These are phyloP conservation scores for Dynastes grantii DNA, from an alignment of 2,888 invertebrate species.

Conservation along the genomic window DNA sequence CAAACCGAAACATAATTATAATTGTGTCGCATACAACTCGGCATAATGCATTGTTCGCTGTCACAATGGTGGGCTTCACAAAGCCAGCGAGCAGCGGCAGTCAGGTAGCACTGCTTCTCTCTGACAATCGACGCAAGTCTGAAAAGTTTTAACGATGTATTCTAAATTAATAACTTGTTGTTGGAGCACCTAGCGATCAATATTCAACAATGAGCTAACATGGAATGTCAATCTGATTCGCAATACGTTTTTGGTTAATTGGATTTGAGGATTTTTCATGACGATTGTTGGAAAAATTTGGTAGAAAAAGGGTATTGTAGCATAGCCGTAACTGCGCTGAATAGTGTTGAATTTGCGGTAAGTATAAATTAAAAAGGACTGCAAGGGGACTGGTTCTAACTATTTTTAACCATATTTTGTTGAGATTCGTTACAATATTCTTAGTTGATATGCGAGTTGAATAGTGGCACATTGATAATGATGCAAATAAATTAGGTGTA, in stretches of 20 bases:
- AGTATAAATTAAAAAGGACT: neutral
- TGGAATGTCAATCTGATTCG: conserved; percentile 51
- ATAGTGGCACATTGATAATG: neutral
- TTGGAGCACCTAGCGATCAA: conserved; percentile 67
- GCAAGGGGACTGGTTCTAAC: neutral
- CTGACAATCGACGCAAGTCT: conserved; percentile 69
- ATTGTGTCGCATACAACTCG: conserved; percentile 69
- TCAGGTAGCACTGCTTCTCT: conserved; percentile 68
- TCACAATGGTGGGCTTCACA: conserved; percentile 66
- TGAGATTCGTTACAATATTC: neutral
- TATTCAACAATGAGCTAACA: conserved; percentile 58
- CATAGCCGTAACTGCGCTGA: neutral
- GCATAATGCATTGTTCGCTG: conserved; percentile 68
- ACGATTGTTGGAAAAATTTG: conserved; percentile 19
- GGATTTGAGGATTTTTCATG: conserved; percentile 40
- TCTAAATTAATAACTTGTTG: conserved; percentile 70
- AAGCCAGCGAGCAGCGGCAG: conserved; percentile 61
- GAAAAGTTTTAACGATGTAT: conserved; percentile 72
- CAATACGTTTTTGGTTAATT: conserved; percentile 44
- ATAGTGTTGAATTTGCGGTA: neutral
- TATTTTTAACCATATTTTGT: neutral
- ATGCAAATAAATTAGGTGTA: neutral
- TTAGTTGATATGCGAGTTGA: neutral
- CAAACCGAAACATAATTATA: conserved; percentile 69
- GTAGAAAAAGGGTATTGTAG: conserved; percentile 1